Conservation (phyloP, 2,113 vertebrate species). For the Drymodes brunneopygia region DNA sequence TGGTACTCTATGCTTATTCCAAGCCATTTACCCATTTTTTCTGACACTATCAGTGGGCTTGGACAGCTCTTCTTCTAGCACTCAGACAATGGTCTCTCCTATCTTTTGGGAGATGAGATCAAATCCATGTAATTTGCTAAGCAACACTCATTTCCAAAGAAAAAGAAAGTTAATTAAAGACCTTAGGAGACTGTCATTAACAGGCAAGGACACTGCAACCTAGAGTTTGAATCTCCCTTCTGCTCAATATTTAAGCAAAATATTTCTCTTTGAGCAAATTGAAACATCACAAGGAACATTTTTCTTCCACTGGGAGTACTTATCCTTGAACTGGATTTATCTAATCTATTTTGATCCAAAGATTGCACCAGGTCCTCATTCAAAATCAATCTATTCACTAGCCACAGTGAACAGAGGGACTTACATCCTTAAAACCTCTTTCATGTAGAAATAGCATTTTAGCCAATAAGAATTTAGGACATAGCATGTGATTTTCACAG, state of each 20-base stretch:
- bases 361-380: background rate
- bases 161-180: background rate
- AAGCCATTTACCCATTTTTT: background rate
- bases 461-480: background rate
- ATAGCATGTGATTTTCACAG: background rate
- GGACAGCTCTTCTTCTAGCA: background rate
- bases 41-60: background rate
- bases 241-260: background rate
- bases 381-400: background rate
- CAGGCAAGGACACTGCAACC: background rate
- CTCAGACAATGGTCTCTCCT: background rate
- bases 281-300: background rate
- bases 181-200: background rate
- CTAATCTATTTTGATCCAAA: background rate
- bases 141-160: background rate
- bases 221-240: background rate
- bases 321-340: background rate
- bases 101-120: background rate
- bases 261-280: background rate
- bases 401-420: background rate
- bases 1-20: background rate
- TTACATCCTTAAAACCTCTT: background rate
- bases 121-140: background rate
- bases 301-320: background rate
- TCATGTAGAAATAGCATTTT: background rate